phyloP scores from a whole-genome alignment of 2,888 invertebrate genomes.

The Sphinx pinastri region DNA sequence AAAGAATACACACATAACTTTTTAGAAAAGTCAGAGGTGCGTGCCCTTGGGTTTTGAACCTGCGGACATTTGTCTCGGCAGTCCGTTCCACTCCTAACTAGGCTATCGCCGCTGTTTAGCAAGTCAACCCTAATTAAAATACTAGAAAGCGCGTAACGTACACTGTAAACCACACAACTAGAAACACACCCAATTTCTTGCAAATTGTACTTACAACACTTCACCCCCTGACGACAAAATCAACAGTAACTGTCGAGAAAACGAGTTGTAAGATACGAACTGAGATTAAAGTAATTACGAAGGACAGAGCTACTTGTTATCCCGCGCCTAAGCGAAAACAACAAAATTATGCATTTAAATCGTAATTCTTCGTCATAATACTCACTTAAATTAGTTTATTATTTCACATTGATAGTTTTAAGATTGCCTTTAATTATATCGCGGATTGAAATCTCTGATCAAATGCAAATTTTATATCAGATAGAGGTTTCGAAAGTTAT shows the following conservation, averaged over 20 bases:
- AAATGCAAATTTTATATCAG: background rate
- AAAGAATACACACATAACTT: no score
- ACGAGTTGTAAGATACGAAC: conserved; percentile 27
- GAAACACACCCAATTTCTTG: background rate
- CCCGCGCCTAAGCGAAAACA: conserved; percentile 7
- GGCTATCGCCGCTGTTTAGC: no score
- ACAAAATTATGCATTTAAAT: conserved; percentile 20
- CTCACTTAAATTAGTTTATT: background rate
- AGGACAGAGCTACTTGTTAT: conserved; percentile 27
- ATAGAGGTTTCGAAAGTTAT: background rate
- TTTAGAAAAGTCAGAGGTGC: no score
- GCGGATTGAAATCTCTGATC: background rate
- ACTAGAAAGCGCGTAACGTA: no score
- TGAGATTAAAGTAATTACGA: conserved; percentile 26
- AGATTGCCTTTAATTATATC: background rate
- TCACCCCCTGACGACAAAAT: background rate
- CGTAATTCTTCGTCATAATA: background rate
- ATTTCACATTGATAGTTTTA: background rate
- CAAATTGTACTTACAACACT: conserved; percentile 1
- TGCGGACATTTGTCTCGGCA: no score
- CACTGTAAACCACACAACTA: no score
- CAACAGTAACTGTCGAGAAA: conserved; percentile 18
- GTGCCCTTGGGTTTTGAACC: no score
- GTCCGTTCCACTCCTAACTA: no score
- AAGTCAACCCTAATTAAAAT: no score